Percentiles rank a stretch among this genome's conserved stretches.
These are phyloP conservation scores for Anthonomus grandis DNA, from an alignment of 1,140 invertebrate genomes.

Conservation along the genomic window DNA sequence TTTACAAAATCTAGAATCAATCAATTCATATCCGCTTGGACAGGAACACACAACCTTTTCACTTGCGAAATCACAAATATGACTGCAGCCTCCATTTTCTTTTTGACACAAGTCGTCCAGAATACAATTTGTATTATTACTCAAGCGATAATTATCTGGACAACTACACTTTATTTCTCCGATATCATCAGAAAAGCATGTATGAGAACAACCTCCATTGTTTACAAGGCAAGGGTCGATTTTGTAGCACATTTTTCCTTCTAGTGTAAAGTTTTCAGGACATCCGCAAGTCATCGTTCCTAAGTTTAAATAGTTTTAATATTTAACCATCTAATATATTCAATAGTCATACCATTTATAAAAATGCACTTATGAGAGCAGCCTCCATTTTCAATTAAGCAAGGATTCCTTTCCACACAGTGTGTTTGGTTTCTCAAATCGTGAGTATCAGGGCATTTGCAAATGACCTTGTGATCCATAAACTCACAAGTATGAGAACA, in stretches of 20 bases:
- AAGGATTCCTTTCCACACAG: conserved; percentile 34
- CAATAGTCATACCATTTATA: conserved; percentile 50
- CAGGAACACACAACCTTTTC: conserved; percentile 30
- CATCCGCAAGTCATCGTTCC: conserved; percentile 62
- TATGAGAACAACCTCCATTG: conserved; percentile 62
- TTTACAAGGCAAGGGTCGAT: conserved; percentile 62
- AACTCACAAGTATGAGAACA: conserved; percentile 50
- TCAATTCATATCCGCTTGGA: conserved; percentile 25
- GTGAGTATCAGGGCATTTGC: conserved; percentile 49
- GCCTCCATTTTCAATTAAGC: conserved; percentile 56
- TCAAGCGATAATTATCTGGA: conserved; percentile 55
- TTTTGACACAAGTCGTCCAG: conserved; percentile 52
- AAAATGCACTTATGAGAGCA: conserved; percentile 60
- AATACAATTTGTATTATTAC: conserved; percentile 49
- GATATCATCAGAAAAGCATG: conserved; percentile 53
- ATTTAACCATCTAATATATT: conserved; percentile 40
- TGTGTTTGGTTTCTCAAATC: conserved; percentile 29
- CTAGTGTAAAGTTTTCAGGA: conserved; percentile 67
- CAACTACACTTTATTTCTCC: conserved; percentile 60
- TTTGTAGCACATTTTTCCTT: conserved; percentile 38
- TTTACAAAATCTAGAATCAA: conserved; percentile 48
- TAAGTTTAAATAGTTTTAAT: conserved; percentile 2
- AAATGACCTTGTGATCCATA: conserved; percentile 39
- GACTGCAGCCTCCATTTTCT: conserved; percentile 58
- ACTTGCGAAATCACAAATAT: conserved; percentile 32